Percentiles rank a stretch among this genome's conserved stretches.
Evolutionary conservation across 2,113 vertebrate genomes (phyloP).

Genomic region (Anolis carolinensis): DNA sequence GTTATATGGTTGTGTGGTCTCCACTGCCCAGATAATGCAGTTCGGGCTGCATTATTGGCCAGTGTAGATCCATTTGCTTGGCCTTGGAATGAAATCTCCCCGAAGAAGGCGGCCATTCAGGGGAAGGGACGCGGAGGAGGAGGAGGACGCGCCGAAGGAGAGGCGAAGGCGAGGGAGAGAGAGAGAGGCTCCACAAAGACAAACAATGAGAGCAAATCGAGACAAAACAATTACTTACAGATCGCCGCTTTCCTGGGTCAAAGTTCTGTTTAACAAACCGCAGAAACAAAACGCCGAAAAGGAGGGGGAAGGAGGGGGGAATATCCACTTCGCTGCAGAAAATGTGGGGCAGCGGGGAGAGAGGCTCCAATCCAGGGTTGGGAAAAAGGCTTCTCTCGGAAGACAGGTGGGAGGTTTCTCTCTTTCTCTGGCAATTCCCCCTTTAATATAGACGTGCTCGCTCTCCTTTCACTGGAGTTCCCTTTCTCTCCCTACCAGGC

Average conservation of each 20-base stretch:
- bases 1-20: too few species aligned
- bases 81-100: neutral
- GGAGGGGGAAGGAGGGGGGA: neutral
- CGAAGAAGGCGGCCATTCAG: neutral
- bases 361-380: neutral
- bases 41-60: too few species aligned
- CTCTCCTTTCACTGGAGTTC: neutral
- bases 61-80: too few species aligned
- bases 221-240: conserved; percentile 36
- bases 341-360: neutral
- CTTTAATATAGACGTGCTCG: neutral
- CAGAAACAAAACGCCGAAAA: neutral
- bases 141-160: neutral
- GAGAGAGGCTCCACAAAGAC: neutral
- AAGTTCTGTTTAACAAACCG: conserved; percentile 8
- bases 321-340: neutral
- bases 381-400: neutral
- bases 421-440: neutral
- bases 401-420: neutral
- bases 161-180: neutral
- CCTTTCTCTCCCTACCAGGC: conserved; percentile 1
- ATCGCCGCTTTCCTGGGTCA: conserved; percentile 22
- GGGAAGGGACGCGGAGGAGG: neutral
- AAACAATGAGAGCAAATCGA: neutral
- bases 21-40: too few species aligned